phyloP scores from a whole-genome alignment of 2,888 invertebrate genomes.

The Zaprionus bogoriensis region DNA sequence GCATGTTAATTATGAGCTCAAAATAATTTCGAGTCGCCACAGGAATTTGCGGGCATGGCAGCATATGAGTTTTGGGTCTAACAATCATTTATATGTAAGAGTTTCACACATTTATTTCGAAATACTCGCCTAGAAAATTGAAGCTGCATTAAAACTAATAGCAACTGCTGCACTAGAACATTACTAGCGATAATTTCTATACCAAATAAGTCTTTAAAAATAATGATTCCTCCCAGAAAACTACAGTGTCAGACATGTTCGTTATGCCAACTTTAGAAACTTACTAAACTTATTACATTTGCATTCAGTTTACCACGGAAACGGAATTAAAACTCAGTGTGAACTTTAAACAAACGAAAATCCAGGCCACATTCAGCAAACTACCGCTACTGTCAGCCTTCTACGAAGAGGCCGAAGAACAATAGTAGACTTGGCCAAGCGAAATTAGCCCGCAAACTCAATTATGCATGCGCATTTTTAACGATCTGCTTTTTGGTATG shows the following conservation, averaged over 20 bases:
- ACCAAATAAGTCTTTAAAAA: too few species aligned
- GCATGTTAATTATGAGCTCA: slow-evolving; percentile 13
- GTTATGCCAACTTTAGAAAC: not conserved
- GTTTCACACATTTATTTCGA: too few species aligned
- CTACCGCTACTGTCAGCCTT: not conserved
- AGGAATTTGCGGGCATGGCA: not conserved
- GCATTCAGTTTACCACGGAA: too few species aligned
- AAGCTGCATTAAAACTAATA: too few species aligned
- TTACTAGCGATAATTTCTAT: too few species aligned
- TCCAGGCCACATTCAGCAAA: not conserved
- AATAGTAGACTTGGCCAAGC: slow-evolving; percentile 35
- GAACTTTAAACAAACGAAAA: slow-evolving; percentile 6
- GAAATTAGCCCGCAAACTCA: slow-evolving; percentile 42
- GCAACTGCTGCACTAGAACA: too few species aligned
- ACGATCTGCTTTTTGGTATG: not conserved
- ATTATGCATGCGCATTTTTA: slow-evolving; percentile 53
- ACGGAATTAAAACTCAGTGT: slow-evolving; percentile 15
- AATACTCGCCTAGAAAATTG: too few species aligned
- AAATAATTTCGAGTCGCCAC: not conserved
- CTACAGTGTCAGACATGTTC: not conserved
- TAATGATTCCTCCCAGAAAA: not conserved
- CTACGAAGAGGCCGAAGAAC: slow-evolving; percentile 19
- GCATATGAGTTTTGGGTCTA: too few species aligned
- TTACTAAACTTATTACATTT: not conserved
- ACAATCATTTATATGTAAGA: too few species aligned